A percentile compares a stretch with the other conserved stretches of the same genome.
Conservation (phyloP, 2,888 invertebrate genomes). For the Andrena dorsata region DNA sequence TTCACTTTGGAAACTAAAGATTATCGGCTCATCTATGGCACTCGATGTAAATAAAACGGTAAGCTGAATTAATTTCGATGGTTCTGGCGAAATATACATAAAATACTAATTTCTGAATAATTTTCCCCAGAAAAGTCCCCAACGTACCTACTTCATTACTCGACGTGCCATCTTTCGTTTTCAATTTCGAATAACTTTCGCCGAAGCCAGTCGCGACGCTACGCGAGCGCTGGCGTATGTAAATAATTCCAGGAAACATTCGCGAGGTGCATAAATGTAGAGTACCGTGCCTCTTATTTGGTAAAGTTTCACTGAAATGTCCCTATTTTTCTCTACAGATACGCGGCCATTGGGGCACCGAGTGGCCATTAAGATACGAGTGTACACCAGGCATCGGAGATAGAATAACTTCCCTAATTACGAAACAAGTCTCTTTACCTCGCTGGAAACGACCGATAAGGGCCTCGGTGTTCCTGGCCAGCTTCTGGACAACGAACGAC, state of each 20-base stretch:
- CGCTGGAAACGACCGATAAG: constrained; percentile 79
- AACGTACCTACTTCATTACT: too few relatives aligned
- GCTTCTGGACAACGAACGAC: constrained; percentile 82
- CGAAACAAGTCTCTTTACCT: constrained; percentile 75
- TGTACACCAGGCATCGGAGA: not conserved
- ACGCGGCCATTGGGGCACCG: constrained; percentile 5
- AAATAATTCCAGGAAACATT: constrained; percentile 37
- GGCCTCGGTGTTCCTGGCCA: constrained; percentile 83
- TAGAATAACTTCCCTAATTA: constrained; percentile 37
- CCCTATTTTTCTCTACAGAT: not conserved
- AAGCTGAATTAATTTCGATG: too few relatives aligned
- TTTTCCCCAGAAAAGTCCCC: too few relatives aligned
- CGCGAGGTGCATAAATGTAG: not conserved
- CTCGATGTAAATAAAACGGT: too few relatives aligned
- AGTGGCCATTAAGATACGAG: constrained; percentile 28
- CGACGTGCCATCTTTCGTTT: too few relatives aligned
- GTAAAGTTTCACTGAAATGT: not conserved
- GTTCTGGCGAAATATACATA: too few relatives aligned
- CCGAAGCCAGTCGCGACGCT: not conserved
- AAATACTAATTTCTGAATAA: too few relatives aligned
- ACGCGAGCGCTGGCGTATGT: constrained; percentile 12
- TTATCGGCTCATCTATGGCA: too few relatives aligned
- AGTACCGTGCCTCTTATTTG: not conserved
- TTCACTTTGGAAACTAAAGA: too few relatives aligned
- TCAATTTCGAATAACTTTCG: too few relatives aligned